Percentiles rank a stretch among this genome's conserved stretches.
phyloP scores from a whole-genome alignment of 2,113 vertebrate species.

The Apistogramma diplotaenia region DNA sequence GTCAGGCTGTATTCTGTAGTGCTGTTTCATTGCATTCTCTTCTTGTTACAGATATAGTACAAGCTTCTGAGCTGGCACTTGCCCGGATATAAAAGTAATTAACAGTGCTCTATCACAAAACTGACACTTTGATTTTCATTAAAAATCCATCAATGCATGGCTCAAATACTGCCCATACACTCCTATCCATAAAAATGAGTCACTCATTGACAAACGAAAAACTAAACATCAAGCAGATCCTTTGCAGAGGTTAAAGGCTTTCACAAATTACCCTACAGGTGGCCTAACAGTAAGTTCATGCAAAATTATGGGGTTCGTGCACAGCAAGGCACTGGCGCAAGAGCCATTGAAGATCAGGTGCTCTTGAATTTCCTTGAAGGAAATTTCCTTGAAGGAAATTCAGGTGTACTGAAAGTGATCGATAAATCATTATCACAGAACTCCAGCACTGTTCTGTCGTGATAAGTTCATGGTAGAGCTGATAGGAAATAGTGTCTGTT shows the following conservation, averaged over 20 bases:
- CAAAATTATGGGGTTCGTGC: background rate
- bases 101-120: background rate
- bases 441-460: background rate
- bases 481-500: background rate
- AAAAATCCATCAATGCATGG: background rate
- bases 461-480: background rate
- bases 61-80: background rate
- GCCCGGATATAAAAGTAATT: background rate
- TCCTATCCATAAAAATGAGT: background rate
- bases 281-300: background rate
- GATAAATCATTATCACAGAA: background rate
- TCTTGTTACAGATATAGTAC: background rate
- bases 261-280: background rate
- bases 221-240: background rate
- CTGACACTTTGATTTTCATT: background rate
- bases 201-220: background rate
- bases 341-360: no score
- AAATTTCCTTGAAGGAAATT: background rate
- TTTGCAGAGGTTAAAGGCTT: background rate
- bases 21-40: background rate
- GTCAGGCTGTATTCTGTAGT: background rate
- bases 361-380: background rate
- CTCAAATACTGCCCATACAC: accelerated
- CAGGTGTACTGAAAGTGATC: background rate
- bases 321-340: background rate